Evolutionary conservation across 2,888 invertebrate genomes (phyloP).

Genomic region (Rhagonycha fulva): DNA sequence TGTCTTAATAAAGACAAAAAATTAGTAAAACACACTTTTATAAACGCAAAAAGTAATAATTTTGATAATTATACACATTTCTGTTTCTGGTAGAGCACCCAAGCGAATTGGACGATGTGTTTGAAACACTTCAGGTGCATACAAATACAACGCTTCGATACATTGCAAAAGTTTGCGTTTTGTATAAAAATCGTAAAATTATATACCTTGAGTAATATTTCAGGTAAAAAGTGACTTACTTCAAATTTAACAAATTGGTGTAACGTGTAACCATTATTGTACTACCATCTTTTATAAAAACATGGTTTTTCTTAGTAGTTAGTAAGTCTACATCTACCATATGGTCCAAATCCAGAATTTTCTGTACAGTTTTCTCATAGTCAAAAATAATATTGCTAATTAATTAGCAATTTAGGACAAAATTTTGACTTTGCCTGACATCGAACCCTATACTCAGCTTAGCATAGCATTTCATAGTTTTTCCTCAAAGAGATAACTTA

Average conservation of each 20-base stretch:
- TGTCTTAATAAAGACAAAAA: constrained; percentile 12
- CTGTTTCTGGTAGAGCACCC: constrained; percentile 32
- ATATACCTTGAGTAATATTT: constrained; percentile 9
- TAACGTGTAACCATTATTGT: neutral
- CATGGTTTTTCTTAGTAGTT: neutral
- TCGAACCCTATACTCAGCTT: no score
- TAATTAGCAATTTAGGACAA: no score
- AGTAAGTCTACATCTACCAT: neutral
- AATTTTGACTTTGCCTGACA: no score
- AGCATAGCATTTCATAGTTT: no score
- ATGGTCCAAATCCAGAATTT: no score
- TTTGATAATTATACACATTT: constrained; percentile 36
- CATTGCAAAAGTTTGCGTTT: constrained; percentile 1
- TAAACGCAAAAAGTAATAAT: constrained; percentile 27
- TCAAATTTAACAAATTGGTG: neutral
- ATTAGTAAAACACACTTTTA: constrained; percentile 25
- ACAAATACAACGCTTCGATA: constrained; percentile 13
- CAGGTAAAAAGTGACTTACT: constrained; percentile 2
- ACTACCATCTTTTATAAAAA: neutral
- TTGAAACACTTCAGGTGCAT: constrained; percentile 36
- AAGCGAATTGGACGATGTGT: constrained; percentile 31
- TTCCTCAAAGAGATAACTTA: no score
- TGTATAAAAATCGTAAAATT: neutral
- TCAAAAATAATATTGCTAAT: no score
- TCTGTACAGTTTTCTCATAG: no score